Percentiles rank a stretch among this genome's conserved stretches.
Conservation (phyloP, 2,888 invertebrate genomes). For the Aspidapion aeneum region DNA sequence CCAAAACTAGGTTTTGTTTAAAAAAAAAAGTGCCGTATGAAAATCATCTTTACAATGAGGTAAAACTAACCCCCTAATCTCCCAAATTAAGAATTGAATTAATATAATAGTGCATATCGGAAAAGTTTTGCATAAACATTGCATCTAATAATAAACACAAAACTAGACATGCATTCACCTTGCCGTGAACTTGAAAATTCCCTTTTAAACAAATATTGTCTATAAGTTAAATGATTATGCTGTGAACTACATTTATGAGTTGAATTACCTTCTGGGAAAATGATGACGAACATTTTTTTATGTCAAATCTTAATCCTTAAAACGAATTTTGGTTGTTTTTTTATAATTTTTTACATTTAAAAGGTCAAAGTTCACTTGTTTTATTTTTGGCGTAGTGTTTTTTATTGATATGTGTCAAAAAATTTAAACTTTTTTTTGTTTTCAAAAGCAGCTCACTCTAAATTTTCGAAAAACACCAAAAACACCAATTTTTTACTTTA, state of each 20-base stretch:
- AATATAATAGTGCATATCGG: background rate
- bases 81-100: background rate
- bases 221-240: slow-evolving; percentile 1
- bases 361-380: slow-evolving; percentile 45
- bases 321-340: background rate
- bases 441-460: background rate
- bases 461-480: background rate
- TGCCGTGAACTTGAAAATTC: slow-evolving; percentile 45
- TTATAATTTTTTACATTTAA: slow-evolving; percentile 27
- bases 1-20: too few species aligned
- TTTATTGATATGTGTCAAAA: too few species aligned
- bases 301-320: background rate
- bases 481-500: background rate
- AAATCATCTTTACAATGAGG: too few species aligned
- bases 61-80: too few species aligned
- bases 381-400: too few species aligned
- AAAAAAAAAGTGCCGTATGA: too few species aligned
- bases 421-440: background rate
- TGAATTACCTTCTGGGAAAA: slow-evolving; percentile 23
- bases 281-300: slow-evolving; percentile 23
- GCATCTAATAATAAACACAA: slow-evolving; percentile 3
- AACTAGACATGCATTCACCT: slow-evolving; percentile 38
- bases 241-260: background rate
- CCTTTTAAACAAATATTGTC: slow-evolving; percentile 30
- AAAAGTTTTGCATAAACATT: background rate